These are phyloP conservation scores for Erebia epiphron DNA, from an alignment of 2,888 invertebrate species.

Conservation along the genomic window DNA sequence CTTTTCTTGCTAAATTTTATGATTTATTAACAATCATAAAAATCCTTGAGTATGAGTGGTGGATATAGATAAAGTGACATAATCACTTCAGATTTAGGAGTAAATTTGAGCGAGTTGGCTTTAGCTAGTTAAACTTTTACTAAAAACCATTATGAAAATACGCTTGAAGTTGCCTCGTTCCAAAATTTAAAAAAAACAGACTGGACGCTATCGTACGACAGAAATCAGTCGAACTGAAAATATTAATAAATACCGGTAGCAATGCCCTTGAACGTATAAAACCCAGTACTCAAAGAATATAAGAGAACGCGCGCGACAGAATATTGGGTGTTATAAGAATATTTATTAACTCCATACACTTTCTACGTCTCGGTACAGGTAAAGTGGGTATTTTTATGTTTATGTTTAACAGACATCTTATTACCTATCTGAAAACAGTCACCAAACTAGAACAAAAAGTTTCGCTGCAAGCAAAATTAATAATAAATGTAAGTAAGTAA, in stretches of 20 bases:
- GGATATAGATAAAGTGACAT: neutral
- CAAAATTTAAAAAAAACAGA: conserved; percentile 2
- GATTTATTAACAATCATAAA: neutral
- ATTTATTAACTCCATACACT: neutral
- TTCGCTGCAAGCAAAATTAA: too few species aligned
- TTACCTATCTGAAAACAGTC: neutral
- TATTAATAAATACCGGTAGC: conserved; percentile 12
- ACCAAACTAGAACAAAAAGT: too few species aligned
- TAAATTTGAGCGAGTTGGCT: too few species aligned
- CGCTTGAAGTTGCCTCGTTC: neutral
- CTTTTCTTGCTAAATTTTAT: too few species aligned
- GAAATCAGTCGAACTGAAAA: neutral
- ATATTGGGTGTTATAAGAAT: conserved; percentile 7
- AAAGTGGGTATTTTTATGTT: neutral
- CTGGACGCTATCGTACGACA: neutral
- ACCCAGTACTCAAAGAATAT: conserved; percentile 12
- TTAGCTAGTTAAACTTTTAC: neutral
- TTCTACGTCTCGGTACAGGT: conserved; percentile 4
- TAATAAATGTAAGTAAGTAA: too few species aligned
- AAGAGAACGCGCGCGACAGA: neutral
- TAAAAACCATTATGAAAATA: neutral
- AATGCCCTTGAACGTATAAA: conserved; percentile 17
- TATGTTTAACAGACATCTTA: neutral
- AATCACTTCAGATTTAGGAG: too few species aligned
- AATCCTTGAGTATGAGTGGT: neutral